Evolutionary conservation across 2,888 invertebrate species (phyloP), one percentile per base, ranked within the genome.

Genomic region (Eupithecia abbreviata): DNA sequence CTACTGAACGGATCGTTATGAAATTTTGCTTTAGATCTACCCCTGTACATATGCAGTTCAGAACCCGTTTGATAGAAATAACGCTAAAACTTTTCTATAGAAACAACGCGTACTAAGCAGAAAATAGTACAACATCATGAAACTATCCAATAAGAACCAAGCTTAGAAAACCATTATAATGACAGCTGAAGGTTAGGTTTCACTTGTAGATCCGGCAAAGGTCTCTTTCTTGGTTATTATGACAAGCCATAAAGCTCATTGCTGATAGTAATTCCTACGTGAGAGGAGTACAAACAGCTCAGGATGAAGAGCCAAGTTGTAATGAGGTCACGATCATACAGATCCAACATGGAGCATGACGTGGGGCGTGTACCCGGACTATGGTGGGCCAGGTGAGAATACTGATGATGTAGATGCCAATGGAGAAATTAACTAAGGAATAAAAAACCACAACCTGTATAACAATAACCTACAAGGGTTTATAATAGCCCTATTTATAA

Each of bases 291-390:
- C 62, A 75, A 73, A 76, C 47, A 72, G 71, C 71, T 65, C 68
- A 62, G 75, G 69, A 72, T 47, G 68, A 65, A 41, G 45, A 73
- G 71, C 72, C 73, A 77, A 76, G 71, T 74, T 71, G 71, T 77
- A 75, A 79, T 74, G 69, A 75, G 79, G 75, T 80, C 82, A 81
- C 80, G 81, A 81, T 62, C 71, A 66, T 62, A 62, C 43, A 80
- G 79, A 79, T 82, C 77, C 79, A 77, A 76, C 73, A 78, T 76
- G 77, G 70, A 76, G 74, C 67, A 71, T 62, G 65, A 68, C 76
- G 66, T 45, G 73, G 45, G 68, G 12, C 74, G 65, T 82, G 80
- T 80, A 4, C 67, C 67, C 72, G 72, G 72, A 75, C 55, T 58
- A 65, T 55, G 73, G 68, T n/a, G 18, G 71, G 72, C 74, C 71